Evolutionary conservation across 2,797 vertebrate genomes (phyloP).

Genomic region (Vultur gryphus): DNA sequence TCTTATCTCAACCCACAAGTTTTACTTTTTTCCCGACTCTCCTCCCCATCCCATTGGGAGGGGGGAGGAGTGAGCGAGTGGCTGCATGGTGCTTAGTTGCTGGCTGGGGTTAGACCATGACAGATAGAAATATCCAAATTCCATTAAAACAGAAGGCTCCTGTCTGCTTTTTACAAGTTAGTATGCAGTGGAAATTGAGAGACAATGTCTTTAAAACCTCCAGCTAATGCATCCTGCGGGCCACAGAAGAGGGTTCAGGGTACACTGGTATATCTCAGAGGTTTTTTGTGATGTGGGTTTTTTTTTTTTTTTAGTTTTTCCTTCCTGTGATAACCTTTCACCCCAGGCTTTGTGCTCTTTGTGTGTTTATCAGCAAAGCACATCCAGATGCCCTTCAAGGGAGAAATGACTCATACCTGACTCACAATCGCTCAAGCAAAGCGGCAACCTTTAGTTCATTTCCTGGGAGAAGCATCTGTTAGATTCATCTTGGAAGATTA

Average conservation of each 20-base stretch:
- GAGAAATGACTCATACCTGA: slow-evolving; percentile 78
- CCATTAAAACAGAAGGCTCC: background rate
- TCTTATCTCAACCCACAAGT: no score
- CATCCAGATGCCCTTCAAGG: slow-evolving; percentile 63
- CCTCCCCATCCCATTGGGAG: no score
- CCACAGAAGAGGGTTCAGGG: background rate
- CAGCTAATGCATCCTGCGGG: background rate
- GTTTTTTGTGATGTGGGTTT: background rate
- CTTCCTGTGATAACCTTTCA: slow-evolving; percentile 59
- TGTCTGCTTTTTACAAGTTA: background rate
- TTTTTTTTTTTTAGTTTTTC: background rate
- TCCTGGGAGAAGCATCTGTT: slow-evolving; percentile 67
- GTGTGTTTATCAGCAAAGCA: slow-evolving; percentile 54
- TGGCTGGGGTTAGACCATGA: no score
- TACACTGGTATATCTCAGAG: background rate
- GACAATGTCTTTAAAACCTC: background rate
- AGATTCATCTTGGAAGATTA: slow-evolving; percentile 57
- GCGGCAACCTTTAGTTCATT: slow-evolving; percentile 64
- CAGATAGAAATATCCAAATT: background rate
- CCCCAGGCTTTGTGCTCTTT: slow-evolving; percentile 55
- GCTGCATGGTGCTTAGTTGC: no score
- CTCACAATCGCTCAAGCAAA: slow-evolving; percentile 71
- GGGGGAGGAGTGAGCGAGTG: no score
- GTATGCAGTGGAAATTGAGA: background rate
- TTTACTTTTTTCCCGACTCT: no score